Base-by-base conservation (phyloP, 1,140 invertebrate species). In the Drosophila sp. region DNA sequence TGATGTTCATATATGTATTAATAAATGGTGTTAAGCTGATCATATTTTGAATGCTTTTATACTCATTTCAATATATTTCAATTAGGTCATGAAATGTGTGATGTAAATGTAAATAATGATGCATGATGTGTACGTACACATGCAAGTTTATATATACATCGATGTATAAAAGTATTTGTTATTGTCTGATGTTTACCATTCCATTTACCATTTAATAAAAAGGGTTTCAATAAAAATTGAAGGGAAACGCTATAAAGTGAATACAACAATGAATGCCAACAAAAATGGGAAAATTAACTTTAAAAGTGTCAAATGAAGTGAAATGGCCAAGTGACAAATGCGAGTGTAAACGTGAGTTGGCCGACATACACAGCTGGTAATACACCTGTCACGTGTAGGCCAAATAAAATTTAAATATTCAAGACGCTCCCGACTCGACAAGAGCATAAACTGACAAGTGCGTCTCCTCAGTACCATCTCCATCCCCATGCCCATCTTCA, bases 351-450 rank as follows among this genome's bases (percentile, higher is more conserved):
- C 57, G 77, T 54, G 76, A 58, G 11, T 14, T 34, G 36, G 7
- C 34, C 25, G 38, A 13, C 27, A n/a, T n/a, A 32, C 41, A 45
- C 21, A 40, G n/a, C 27, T 34, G 29, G 18, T 61, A 27, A 40
- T 41, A 41, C 46, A 77, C 65, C 74, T 81, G 74, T 78, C 74
- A 84, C 81, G 80, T 83, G 76, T 80, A 80, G 76, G 77, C 80
- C 80, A 83, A 84, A 83, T 78, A 75, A 86, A 84, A 84, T 86
- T 78, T 69, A 84, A 84, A 86, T 84, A 81, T 84, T 75, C 78
- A 78, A 71, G 61, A 65, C 57, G 56, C 41, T 29, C 7, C 40
- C 34, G 32, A 13, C 27, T 25, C 32, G 38, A n/a, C 21, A 50
- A 14, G 5, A 56, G 38, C 62, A 29, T 41, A 75, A 58, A 59